phyloP scores from a whole-genome alignment of 2,888 invertebrate genomes.

The Mythimna vitellina region DNA sequence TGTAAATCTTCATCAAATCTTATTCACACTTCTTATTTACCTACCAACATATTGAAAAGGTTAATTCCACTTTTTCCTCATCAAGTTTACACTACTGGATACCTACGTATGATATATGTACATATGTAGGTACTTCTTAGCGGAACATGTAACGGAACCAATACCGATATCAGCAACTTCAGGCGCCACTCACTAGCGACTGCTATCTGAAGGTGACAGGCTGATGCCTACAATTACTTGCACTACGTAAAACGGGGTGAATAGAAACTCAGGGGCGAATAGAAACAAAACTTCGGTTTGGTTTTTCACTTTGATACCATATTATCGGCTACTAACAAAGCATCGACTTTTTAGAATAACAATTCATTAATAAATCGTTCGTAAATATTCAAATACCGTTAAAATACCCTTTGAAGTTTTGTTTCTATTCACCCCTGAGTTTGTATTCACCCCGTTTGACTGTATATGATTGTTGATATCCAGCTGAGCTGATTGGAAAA shows the following conservation, averaged over 20 bases:
- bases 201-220: conserved; percentile 18
- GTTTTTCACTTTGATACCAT: too few species aligned
- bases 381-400: too few species aligned
- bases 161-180: conserved; percentile 4
- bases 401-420: too few species aligned
- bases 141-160: conserved; percentile 32
- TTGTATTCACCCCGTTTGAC: too few species aligned
- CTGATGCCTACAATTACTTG: not conserved
- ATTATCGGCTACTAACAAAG: too few species aligned
- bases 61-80: not conserved
- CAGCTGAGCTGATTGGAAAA: conserved; percentile 2
- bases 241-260: too few species aligned
- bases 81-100: not conserved
- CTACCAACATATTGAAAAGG: not conserved
- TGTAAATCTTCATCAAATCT: not conserved
- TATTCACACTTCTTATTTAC: not conserved
- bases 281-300: too few species aligned
- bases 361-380: too few species aligned
- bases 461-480: conserved; percentile 12
- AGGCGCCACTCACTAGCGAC: conserved; percentile 20
- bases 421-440: too few species aligned
- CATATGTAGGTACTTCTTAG: not conserved
- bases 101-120: not conserved
- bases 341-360: too few species aligned
- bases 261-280: too few species aligned